A percentile compares a stretch with the other conserved stretches of the same genome.
phyloP scores from a whole-genome alignment of 2,797 vertebrate species.

The Poeciliopsis turneri region DNA sequence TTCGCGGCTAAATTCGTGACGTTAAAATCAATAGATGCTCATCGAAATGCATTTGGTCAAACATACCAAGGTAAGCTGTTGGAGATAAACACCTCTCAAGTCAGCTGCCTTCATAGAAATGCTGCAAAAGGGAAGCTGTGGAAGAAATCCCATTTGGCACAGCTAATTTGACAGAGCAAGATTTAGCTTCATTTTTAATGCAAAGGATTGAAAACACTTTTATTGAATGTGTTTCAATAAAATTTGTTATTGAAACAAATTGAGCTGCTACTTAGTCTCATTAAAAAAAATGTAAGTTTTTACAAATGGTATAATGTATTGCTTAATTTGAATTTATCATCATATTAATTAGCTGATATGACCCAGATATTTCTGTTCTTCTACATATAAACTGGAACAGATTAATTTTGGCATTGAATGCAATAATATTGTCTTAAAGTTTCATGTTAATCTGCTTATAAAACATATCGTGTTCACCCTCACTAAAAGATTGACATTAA shows the following conservation, averaged over 20 bases:
- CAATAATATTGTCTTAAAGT: background rate
- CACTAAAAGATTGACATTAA: background rate
- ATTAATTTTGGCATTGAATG: background rate
- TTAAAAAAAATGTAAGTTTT: background rate
- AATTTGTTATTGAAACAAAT: background rate
- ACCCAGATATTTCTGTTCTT: background rate
- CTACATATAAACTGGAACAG: background rate
- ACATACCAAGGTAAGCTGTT: background rate
- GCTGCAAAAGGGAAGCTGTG: background rate
- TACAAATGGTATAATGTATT: background rate
- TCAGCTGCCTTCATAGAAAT: background rate
- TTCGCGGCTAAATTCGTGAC: background rate
- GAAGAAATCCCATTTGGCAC: background rate
- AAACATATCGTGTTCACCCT: background rate
- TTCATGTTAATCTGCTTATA: background rate
- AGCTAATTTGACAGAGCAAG: background rate
- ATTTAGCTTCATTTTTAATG: background rate
- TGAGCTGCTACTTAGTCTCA: background rate
- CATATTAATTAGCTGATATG: background rate
- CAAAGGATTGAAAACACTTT: background rate
- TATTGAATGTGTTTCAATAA: background rate
- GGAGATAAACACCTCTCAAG: background rate
- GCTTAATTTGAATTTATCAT: background rate
- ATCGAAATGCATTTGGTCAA: slow-evolving; percentile 5
- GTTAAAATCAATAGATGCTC: slow-evolving; percentile 10